These are phyloP conservation scores for Trissolcus japonicus DNA, from an alignment of 2,888 invertebrate species.

Conservation along the genomic window DNA sequence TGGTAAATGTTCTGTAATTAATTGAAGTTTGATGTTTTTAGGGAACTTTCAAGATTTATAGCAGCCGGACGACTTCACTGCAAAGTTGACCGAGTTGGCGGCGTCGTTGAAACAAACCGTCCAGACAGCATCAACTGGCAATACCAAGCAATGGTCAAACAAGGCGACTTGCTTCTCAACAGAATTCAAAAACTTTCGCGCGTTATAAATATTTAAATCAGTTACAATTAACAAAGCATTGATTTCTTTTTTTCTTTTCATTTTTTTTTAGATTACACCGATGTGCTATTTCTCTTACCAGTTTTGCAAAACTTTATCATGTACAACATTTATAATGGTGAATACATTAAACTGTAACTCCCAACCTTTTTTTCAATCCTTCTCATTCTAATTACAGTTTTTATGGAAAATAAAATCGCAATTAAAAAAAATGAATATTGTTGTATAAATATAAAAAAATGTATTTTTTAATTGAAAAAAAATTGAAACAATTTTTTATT, in stretches of 20 bases:
- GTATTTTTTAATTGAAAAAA: not conserved
- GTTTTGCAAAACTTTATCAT: too few relatives aligned
- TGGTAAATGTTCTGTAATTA: too few relatives aligned
- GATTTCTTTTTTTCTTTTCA: not conserved
- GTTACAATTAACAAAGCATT: not conserved
- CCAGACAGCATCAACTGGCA: slow-evolving; percentile 93
- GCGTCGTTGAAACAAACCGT: slow-evolving; percentile 96
- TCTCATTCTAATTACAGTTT: too few relatives aligned
- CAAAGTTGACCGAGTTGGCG: slow-evolving; percentile 97
- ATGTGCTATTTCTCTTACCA: too few relatives aligned
- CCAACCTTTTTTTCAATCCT: not conserved
- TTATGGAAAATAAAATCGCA: too few relatives aligned
- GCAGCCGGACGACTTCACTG: slow-evolving; percentile 98
- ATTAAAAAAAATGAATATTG: slow-evolving; percentile 17
- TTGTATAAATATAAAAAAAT: slow-evolving; percentile 3
- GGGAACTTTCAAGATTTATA: slow-evolving; percentile 91
- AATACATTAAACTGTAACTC: too few relatives aligned
- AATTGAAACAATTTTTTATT: not conserved
- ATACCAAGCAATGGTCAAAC: slow-evolving; percentile 98
- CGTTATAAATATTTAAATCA: slow-evolving; percentile 94
- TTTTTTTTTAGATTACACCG: too few relatives aligned
- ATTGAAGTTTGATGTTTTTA: slow-evolving; percentile 59
- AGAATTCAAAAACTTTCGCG: slow-evolving; percentile 98
- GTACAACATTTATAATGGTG: too few relatives aligned
- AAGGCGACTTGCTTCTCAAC: slow-evolving; percentile 97